These are phyloP conservation scores for Trematocara zebra DNA, from an alignment of 2,113 vertebrate species.

Conservation along the genomic window DNA sequence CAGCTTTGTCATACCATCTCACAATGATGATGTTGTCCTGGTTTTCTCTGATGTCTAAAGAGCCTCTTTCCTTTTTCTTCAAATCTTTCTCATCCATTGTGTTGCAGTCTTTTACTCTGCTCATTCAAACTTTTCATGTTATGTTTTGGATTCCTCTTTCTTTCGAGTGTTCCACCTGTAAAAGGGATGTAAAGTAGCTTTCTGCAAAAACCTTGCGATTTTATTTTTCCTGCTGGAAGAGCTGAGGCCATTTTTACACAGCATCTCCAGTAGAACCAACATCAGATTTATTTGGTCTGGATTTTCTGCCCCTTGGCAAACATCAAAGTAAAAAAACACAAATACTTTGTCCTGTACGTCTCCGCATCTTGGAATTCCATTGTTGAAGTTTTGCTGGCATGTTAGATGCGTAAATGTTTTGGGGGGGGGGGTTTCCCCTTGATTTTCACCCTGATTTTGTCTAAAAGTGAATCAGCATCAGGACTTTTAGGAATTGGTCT, in stretches of 20 bases:
- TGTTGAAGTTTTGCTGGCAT: not conserved
- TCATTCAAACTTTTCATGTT: not conserved
- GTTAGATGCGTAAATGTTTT: not conserved
- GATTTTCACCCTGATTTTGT: too few relatives aligned
- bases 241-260: not conserved
- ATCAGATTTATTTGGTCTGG: not conserved
- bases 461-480: not conserved
- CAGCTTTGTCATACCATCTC: not conserved
- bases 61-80: not conserved
- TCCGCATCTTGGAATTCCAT: not conserved
- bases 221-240: not conserved
- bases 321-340: not conserved
- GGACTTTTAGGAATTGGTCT: rapidly evolving
- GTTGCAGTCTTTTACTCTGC: not conserved
- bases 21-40: not conserved
- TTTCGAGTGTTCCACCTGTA: not conserved
- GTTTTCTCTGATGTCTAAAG: not conserved
- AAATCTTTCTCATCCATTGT: not conserved
- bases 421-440: too few relatives aligned
- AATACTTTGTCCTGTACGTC: not conserved
- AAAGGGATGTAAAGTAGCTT: not conserved
- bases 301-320: not conserved
- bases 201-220: not conserved
- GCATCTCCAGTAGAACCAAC: not conserved
- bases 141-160: not conserved